Evolutionary conservation across 2,888 invertebrate species (phyloP), one percentile per base, ranked within the genome.

Genomic region (Strigamia maritima): DNA sequence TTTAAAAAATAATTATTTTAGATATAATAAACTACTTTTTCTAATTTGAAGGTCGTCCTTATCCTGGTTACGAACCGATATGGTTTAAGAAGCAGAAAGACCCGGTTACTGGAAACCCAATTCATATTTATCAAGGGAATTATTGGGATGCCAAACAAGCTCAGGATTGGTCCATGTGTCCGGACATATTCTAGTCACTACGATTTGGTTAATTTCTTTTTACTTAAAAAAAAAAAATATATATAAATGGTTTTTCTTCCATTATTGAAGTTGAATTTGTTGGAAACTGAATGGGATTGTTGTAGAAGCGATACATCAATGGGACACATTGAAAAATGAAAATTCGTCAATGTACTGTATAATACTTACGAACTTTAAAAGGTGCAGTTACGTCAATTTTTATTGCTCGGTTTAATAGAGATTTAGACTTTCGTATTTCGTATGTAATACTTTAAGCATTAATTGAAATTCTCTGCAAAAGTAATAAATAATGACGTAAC

Each of bases 111-210:
- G 89, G 89, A 22, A 90, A 89, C 81, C 90, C 92, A 79, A 91
- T 93, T 82, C 95, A 97, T 86, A 89, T 93, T 81, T 98, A 91
- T 88, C 93, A 91, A 83, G 92, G 93, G 82, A 91, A 92, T 82
- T 99, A 99, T 88, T 99, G 99, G 99, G 90, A 93, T 81, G 90
- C 91, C 87, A 99, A 98, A 89, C 90, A 90, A 82, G 90, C 90
- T 83, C 91, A 92, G 85, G 94, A 98, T 86, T 99, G 98, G 98
- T 86, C 90, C 79, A 88, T 87, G 83, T 98, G 98, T 89, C 98
- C 98, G 74, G 92, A 95, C 87, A 97, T 99, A 86, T 97, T 92
- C 84, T 86, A 79, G 54, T 54, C 54, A 19, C n/a, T 19, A 19
- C 54, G n/a, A 19, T 54, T 54, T 54, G 0, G n/a, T 44, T 44